Conservation (phyloP, 2,113 vertebrate genomes). For the Xiphias gladius region DNA sequence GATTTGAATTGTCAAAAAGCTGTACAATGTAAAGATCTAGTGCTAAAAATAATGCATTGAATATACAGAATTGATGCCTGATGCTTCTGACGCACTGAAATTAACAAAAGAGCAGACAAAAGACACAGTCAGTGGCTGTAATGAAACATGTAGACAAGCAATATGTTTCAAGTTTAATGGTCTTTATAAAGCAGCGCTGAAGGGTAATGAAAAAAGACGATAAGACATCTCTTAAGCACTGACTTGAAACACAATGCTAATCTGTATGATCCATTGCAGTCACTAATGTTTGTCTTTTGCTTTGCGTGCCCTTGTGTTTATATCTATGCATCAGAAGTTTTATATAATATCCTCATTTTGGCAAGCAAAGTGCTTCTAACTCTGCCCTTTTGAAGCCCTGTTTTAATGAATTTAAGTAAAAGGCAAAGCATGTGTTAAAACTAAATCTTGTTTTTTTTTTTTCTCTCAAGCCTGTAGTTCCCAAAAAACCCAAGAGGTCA, state of each 20-base stretch:
- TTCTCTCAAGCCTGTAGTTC: slow-evolving; percentile 79
- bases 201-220: not conserved
- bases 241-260: not conserved
- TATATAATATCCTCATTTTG: not conserved
- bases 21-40: not conserved
- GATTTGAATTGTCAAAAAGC: slow-evolving; percentile 1
- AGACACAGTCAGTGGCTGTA: not conserved
- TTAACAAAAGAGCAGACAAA: not conserved
- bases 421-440: not conserved
- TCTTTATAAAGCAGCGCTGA: not conserved
- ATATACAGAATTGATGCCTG: not conserved
- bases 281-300: not conserved
- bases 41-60: not conserved
- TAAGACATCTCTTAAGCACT: not conserved
- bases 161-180: not conserved
- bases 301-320: not conserved
- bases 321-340: not conserved
- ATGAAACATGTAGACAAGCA: not conserved
- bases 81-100: not conserved
- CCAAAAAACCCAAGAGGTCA: slow-evolving; percentile 85
- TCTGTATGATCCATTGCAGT: not conserved
- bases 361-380: not conserved
- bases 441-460: not conserved
- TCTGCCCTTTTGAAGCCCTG: not conserved
- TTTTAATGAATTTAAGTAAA: not conserved